A percentile compares a stretch with the other conserved stretches of the same genome.
phyloP scores from a whole-genome alignment of 2,888 invertebrate species.

The Chironomus tentans region DNA sequence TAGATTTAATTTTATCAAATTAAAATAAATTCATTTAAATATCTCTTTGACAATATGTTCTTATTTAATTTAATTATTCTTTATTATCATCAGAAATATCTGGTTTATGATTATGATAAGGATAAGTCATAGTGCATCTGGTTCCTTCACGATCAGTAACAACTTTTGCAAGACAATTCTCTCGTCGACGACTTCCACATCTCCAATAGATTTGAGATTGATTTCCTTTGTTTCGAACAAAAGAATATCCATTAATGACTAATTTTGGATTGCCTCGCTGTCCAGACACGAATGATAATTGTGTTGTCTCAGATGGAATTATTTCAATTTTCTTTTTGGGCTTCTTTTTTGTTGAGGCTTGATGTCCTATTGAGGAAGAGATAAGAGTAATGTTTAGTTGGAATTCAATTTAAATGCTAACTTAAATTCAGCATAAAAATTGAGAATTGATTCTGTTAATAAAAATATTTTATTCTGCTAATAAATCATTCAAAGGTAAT shows the following conservation, averaged over 20 bases:
- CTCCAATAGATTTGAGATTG: constrained; percentile 28
- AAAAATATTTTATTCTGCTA: no score
- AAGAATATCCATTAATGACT: constrained; percentile 33
- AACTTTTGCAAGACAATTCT: constrained; percentile 28
- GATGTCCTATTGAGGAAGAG: no score
- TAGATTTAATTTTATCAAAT: neutral
- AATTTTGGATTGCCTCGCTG: constrained; percentile 35
- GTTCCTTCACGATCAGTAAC: constrained; percentile 22
- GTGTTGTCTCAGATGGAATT: neutral
- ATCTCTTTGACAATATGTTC: neutral
- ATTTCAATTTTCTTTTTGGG: no score
- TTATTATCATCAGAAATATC: constrained; percentile 22
- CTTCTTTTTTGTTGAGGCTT: no score
- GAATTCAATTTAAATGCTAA: no score
- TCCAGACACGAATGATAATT: constrained; percentile 31
- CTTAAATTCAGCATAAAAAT: no score
- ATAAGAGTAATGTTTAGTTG: no score
- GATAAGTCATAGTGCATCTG: constrained; percentile 24
- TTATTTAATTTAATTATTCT: neutral
- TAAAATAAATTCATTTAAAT: neutral
- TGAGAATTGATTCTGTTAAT: no score
- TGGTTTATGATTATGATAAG: constrained; percentile 28
- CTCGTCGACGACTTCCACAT: constrained; percentile 27
- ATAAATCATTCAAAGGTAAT: no score
- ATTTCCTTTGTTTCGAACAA: constrained; percentile 29